These are phyloP conservation scores for Drosophila chauvacae DNA, from an alignment of 1,140 invertebrate species.

Conservation along the genomic window DNA sequence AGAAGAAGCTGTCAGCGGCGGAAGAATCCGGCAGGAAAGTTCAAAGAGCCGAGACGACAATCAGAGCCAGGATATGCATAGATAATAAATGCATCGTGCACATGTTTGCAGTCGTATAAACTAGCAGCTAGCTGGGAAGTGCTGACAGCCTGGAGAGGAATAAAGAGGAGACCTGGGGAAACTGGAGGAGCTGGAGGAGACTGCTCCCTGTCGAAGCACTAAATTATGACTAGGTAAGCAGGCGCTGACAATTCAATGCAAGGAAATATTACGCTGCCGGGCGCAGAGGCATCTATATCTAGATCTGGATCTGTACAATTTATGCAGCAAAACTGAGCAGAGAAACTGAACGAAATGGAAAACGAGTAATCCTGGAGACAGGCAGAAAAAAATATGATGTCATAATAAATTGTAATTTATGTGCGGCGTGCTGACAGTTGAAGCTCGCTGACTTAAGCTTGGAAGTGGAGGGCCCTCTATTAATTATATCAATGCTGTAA, in stretches of 20 bases:
- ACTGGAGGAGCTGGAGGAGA: slow-evolving; percentile 37
- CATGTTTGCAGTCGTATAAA: slow-evolving; percentile 46
- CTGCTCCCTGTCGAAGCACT: slow-evolving; percentile 56
- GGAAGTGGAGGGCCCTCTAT: slow-evolving; percentile 17
- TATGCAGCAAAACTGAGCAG: slow-evolving; percentile 62
- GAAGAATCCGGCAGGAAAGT: slow-evolving; percentile 48
- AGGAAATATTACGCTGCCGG: slow-evolving; percentile 41
- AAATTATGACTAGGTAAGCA: slow-evolving; percentile 73
- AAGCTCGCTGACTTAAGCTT: slow-evolving; percentile 41
- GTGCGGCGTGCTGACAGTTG: slow-evolving; percentile 50
- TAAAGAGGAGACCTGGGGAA: slow-evolving; percentile 10
- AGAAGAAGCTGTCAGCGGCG: slow-evolving; percentile 22
- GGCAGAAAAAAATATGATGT: slow-evolving; percentile 58
- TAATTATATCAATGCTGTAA: slow-evolving; percentile 57
- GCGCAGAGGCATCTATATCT: slow-evolving; percentile 43
- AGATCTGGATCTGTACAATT: slow-evolving; percentile 61
- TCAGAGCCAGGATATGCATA: slow-evolving; percentile 62
- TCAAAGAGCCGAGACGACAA: slow-evolving; percentile 66
- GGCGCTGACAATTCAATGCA: slow-evolving; percentile 79
- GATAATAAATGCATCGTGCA: slow-evolving; percentile 38
- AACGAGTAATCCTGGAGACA: slow-evolving; percentile 58
- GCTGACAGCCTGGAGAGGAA: slow-evolving; percentile 55
- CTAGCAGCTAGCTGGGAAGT: slow-evolving; percentile 57
- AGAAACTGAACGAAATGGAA: slow-evolving; percentile 40
- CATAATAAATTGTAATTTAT: slow-evolving; percentile 81